Conservation (phyloP, 1,140 invertebrate genomes). For the Rhagoletis zephyria region DNA sequence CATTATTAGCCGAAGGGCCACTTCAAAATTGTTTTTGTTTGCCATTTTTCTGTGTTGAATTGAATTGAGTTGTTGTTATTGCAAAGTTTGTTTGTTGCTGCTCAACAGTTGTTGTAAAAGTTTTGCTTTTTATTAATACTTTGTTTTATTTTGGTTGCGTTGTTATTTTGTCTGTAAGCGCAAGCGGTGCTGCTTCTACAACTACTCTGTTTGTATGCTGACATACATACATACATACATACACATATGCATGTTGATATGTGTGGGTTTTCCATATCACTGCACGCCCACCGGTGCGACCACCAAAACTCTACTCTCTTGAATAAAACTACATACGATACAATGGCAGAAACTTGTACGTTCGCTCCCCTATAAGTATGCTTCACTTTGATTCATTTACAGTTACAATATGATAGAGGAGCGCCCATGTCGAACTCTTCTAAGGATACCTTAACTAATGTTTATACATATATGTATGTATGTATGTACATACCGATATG, state of each 20-base stretch:
- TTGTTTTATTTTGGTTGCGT: background rate
- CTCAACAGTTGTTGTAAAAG: slow-evolving; percentile 30
- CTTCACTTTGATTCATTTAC: slow-evolving; percentile 50
- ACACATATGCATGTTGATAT: background rate
- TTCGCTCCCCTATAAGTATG: slow-evolving; percentile 20
- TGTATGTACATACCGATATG: background rate
- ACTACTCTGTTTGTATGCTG: too few relatives aligned
- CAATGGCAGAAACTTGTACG: background rate
- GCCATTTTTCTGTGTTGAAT: slow-evolving; percentile 27
- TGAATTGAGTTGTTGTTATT: background rate
- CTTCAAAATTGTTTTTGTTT: slow-evolving; percentile 37
- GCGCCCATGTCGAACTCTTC: background rate
- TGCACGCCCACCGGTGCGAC: background rate
- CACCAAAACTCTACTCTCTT: background rate
- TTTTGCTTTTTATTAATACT: background rate
- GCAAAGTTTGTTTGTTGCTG: slow-evolving; percentile 25
- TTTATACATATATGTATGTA: background rate
- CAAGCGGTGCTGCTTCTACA: background rate
- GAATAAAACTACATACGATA: background rate
- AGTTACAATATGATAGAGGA: slow-evolving; percentile 9
- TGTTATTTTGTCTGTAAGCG: background rate
- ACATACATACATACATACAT: too few relatives aligned
- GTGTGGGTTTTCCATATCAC: background rate
- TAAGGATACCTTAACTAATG: background rate
- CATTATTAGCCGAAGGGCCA: slow-evolving; percentile 46